Conservation (phyloP, 2,113 vertebrate species). For the Pachypanchax playfairii region DNA sequence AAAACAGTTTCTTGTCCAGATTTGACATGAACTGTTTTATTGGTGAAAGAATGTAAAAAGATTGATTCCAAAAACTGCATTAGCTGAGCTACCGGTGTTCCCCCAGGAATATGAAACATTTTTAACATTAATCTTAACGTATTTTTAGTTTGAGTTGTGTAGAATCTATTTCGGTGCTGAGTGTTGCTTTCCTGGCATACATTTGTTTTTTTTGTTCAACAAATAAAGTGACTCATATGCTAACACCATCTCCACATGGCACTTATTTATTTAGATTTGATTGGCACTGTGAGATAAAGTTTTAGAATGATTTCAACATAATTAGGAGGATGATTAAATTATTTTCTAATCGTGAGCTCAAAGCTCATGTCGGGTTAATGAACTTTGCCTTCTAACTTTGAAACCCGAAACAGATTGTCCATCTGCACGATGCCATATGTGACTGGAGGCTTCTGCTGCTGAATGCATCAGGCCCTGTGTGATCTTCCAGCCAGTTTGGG, state of each 20-base stretch:
- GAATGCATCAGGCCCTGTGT: slow-evolving; percentile 29
- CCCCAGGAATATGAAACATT: no score
- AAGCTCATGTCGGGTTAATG: slow-evolving; percentile 58
- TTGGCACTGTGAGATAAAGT: slow-evolving; percentile 40
- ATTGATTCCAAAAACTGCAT: no score
- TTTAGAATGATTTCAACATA: slow-evolving; percentile 50
- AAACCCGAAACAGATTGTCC: slow-evolving; percentile 67
- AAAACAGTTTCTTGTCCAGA: no score
- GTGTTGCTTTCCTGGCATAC: slow-evolving; percentile 8
- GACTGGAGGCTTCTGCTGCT: slow-evolving; percentile 45
- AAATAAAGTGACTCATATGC: slow-evolving; percentile 22
- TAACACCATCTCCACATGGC: slow-evolving; percentile 5
- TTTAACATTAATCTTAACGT: no score
- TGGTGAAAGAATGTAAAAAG: no score
- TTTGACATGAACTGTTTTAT: no score
- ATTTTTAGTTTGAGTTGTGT: background rate
- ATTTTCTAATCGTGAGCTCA: slow-evolving; percentile 57
- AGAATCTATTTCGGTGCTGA: background rate
- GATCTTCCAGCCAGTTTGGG: slow-evolving; percentile 40
- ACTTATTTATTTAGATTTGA: slow-evolving; percentile 35
- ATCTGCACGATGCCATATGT: slow-evolving; percentile 68
- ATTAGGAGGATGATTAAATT: slow-evolving; percentile 64
- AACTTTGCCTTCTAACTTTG: slow-evolving; percentile 69
- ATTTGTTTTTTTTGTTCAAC: slow-evolving; percentile 21
- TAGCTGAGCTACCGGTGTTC: no score